Base-by-base conservation (phyloP, 2,888 invertebrate genomes). In the Ptychoptera albimana region DNA sequence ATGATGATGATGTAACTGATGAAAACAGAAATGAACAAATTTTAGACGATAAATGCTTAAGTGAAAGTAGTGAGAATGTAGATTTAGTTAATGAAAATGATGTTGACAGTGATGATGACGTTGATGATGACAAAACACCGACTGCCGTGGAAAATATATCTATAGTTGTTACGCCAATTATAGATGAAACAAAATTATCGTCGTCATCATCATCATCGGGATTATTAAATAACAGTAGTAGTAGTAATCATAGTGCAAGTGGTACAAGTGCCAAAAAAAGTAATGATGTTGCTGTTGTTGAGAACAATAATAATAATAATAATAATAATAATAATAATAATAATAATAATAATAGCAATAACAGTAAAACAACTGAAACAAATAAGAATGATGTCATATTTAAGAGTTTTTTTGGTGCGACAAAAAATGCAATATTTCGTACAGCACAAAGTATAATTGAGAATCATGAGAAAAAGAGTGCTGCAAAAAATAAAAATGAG, bases 391-490 rank as follows among this genome's bases (percentile, higher is more conserved):
- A 65, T 50, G 59, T 64, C 37, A 53, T 65, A n/a, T 65, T 66
- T 35, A 66, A 65, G 49, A 65, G 60, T 47, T 51, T 52, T 31
- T 66, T 66, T 45, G 65, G 65, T 16, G 65, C 65, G 43, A 66
- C 66, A 2, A 66, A 66, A 49, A 65, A 65, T 51, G 66, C 64
- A 13, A 65, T 66, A 9, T 66, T 65, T 44, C 64, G 66, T 30
- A 66, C 66, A 11, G 66, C 66, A n/a, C 66, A 66, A 46, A 64
- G 63, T 50, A 66, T 66, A 30, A 65, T 66, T 16, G 66, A 66
- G 35, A 66, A 66, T 48, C 66, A 66, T 42, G 66, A 66, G 48
- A 66, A 65, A 51, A 66, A 66, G 51, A 64, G 60, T 53, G 60
- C 64, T 8, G 59, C 63, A 31, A 65, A 64, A 49, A 61, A 60